Conservation (phyloP, 53 echinoderm and acorn worm species). For the Echinarachnius parma region DNA sequence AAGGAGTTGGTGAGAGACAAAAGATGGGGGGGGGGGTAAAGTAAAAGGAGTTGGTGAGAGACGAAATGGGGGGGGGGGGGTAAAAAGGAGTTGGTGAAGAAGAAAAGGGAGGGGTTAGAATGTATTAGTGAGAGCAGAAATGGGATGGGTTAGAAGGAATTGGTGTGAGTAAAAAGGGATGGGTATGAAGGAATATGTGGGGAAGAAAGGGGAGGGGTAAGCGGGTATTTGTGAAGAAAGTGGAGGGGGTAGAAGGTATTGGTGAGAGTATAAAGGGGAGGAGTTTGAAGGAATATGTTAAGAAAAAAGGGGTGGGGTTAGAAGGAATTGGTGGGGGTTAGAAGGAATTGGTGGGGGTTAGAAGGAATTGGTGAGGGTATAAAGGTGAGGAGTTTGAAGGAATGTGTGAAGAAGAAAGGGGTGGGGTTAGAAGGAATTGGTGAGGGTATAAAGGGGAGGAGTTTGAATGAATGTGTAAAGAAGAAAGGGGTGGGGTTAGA, state of each 20-base stretch:
- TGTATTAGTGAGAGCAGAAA: background rate
- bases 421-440: background rate
- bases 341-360: background rate
- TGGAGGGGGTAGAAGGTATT: background rate
- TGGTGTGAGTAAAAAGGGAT: background rate
- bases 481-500: background rate
- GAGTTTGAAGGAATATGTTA: background rate
- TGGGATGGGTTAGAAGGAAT: background rate
- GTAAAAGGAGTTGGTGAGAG: background rate
- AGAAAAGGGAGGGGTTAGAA: background rate
- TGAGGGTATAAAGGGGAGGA: background rate
- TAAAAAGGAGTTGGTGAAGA: background rate
- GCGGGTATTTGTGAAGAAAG: background rate
- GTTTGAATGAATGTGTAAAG: background rate
- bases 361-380: slow-evolving; percentile 7
- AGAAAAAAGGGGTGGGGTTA: background rate
- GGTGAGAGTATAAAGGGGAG: background rate
- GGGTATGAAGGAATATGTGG: background rate
- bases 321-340: background rate
- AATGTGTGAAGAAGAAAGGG: background rate
- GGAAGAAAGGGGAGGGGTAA: background rate
- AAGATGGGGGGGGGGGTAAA: background rate
- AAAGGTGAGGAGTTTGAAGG: background rate
- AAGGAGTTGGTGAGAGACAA: background rate
- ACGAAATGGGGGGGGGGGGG: background rate